phyloP scores from a whole-genome alignment of 2,113 vertebrate species.

The Tragelaphus buxtoni region DNA sequence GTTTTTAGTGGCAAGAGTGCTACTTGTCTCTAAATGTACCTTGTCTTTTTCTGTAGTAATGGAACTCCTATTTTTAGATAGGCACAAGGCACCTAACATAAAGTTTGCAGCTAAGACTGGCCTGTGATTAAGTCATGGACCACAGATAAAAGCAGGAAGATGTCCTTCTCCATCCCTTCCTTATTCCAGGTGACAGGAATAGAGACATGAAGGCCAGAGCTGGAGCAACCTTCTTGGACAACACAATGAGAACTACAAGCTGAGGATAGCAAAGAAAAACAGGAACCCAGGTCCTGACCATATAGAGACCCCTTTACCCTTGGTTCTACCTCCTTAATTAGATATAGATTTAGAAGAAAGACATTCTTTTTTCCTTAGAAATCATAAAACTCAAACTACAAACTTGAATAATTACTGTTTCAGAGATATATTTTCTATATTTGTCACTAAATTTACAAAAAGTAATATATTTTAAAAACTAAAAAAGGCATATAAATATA shows the following conservation, averaged over 20 bases:
- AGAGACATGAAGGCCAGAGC: too few species aligned
- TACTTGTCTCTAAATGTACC: background rate
- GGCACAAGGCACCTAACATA: background rate
- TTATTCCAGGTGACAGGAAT: background rate
- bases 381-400: background rate
- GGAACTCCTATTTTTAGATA: background rate
- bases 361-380: background rate
- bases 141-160: background rate
- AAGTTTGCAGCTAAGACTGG: background rate
- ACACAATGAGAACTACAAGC: background rate
- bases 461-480: too few species aligned
- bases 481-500: too few species aligned
- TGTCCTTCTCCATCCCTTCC: background rate
- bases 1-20: background rate
- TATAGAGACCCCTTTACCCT: rapidly evolving
- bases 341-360: background rate
- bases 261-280: background rate
- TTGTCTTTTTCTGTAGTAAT: background rate
- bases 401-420: background rate
- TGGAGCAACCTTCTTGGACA: background rate
- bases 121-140: background rate
- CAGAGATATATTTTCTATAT: background rate
- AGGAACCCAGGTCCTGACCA: background rate
- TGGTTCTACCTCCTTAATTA: background rate
- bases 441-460: background rate